These are phyloP conservation scores for Phasia obesa DNA, from an alignment of 2,888 invertebrate species.

Conservation along the genomic window DNA sequence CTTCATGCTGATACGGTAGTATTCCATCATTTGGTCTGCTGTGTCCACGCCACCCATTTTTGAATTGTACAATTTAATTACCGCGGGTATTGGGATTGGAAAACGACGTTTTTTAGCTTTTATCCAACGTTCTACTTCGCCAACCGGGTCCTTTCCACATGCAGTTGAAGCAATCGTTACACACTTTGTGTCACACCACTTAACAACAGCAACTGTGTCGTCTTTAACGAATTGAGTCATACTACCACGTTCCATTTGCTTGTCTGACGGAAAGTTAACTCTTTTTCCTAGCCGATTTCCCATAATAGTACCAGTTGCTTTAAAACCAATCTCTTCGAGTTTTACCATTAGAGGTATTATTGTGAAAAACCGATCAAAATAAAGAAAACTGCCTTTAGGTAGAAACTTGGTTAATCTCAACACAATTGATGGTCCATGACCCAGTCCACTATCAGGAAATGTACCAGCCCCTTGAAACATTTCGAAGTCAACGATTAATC, in stretches of 20 bases:
- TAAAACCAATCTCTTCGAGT: constrained; percentile 33
- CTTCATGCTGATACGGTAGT: constrained; percentile 20
- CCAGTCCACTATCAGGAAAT: constrained; percentile 48
- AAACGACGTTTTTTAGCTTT: constrained; percentile 32
- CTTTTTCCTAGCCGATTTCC: constrained; percentile 31
- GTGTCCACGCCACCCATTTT: neutral
- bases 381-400: constrained; percentile 27
- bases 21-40: neutral
- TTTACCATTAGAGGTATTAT: constrained; percentile 47
- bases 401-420: too few relatives aligned
- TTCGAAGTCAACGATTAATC: constrained; percentile 72
- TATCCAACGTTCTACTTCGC: constrained; percentile 26
- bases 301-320: constrained; percentile 58
- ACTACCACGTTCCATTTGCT: constrained; percentile 46
- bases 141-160: neutral
- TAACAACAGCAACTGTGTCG: constrained; percentile 45
- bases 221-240: constrained; percentile 51
- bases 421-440: constrained; percentile 51
- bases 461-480: constrained; percentile 56
- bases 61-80: neutral
- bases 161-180: constrained; percentile 41
- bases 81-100: neutral
- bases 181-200: constrained; percentile 55
- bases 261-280: too few relatives aligned
- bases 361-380: too few relatives aligned